These are phyloP conservation scores for Mallotus villosus DNA, from an alignment of 2,797 vertebrate species.

Conservation along the genomic window DNA sequence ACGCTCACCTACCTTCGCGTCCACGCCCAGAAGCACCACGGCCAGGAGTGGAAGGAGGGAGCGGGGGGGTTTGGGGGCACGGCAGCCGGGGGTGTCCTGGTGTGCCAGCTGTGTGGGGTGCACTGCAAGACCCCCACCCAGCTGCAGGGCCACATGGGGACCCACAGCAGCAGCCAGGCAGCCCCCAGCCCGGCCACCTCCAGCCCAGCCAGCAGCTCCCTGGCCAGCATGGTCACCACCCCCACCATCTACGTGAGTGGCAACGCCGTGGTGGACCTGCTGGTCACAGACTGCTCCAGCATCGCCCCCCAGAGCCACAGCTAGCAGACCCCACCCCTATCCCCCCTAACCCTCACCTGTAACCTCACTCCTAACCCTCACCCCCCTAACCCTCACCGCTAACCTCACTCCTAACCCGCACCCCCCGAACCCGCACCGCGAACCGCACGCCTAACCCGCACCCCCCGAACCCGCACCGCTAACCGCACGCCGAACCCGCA, in stretches of 20 bases:
- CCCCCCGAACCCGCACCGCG: no score
- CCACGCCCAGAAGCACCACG: slow-evolving; percentile 92
- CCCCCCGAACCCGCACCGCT: neutral
- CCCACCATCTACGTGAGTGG: slow-evolving; percentile 74
- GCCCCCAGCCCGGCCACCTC: slow-evolving; percentile 60
- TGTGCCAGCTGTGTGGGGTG: slow-evolving; percentile 90
- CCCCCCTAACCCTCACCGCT: neutral
- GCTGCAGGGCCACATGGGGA: slow-evolving; percentile 93
- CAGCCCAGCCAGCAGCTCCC: slow-evolving; percentile 64
- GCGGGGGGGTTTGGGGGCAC: slow-evolving; percentile 82
- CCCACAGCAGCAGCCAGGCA: slow-evolving; percentile 67
- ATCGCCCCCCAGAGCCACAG: slow-evolving; percentile 77
- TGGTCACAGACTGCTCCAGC: slow-evolving; percentile 81
- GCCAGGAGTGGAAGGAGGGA: slow-evolving; percentile 88
- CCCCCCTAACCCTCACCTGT: no score
- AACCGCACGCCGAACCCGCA: no score
- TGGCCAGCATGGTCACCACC: slow-evolving; percentile 75
- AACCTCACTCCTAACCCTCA: no score
- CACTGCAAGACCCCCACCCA: slow-evolving; percentile 93
- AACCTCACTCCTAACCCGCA: no score
- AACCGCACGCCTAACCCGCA: no score
- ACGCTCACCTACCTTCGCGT: slow-evolving; percentile 91
- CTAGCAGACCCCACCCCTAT: slow-evolving; percentile 69
- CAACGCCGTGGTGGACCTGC: slow-evolving; percentile 75
- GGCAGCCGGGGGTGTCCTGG: slow-evolving; percentile 66